Base-by-base conservation (phyloP, 2,797 vertebrate species). In the Alosa sapidissima region DNA sequence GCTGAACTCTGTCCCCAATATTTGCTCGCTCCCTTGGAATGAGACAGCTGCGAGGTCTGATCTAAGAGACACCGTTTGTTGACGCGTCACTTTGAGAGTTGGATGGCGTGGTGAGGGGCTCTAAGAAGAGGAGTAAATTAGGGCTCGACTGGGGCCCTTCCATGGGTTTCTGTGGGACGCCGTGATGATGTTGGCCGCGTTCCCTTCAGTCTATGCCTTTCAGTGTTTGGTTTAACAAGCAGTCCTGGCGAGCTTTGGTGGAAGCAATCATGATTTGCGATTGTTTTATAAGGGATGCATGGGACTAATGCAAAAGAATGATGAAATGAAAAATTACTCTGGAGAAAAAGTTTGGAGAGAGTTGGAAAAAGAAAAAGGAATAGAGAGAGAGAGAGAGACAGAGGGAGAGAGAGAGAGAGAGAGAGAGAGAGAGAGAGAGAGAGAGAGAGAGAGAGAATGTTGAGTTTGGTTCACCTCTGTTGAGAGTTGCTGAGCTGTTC, bases 401-500 rank as follows among this genome's bases (percentile, higher is more conserved):
- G 14, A 84, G 7, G 81, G 62, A 81, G 36, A 84, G 7, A 87
- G 51, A 81, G 36, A 84, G 7, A 84, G 62, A 81, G 28, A 82
- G 82, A 2, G 41, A 55, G 81, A 65, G 60, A 52, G 72, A 82
- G 33, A 33, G 41, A 51, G 81, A 47, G 19, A 82, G 45, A 85
- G 48, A 21, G 60, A 86, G 84, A 24, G 45, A 60, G 52, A 55
- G 24, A 78, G 84, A 83, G 62, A 85, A 81, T 60, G 51, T 54
- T 81, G 68, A 45, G 36, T 78, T 78, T 78, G 83, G 94, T 95
- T 97, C 97, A 99, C 98, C 98, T 99, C 98, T 97, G 96, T 99
- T 99, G 93, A 99, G 97, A 89, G 98, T 98, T 1, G 98, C 96
- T 78, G 98, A 98, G 94, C 98, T 99, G 96, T 98, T 99, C 95